phyloP scores from a whole-genome alignment of 1,140 invertebrate genomes.

The Lasaia peninsularis region DNA sequence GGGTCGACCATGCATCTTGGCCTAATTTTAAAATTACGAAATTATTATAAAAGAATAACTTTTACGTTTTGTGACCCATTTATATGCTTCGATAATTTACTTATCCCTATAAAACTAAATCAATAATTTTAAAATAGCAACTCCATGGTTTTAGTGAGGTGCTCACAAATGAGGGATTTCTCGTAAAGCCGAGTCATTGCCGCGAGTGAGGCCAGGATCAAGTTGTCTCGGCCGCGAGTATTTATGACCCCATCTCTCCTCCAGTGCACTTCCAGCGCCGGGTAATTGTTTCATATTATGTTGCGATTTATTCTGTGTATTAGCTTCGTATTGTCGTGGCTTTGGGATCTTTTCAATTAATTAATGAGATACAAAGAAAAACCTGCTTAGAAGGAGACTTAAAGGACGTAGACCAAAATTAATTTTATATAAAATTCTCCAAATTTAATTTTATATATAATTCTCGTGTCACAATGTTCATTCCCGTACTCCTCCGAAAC shows the following conservation, averaged over 20 bases:
- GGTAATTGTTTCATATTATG: conserved; percentile 34
- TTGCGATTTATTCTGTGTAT: conserved; percentile 23
- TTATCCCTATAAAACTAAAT: background rate
- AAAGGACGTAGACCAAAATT: too few relatives aligned
- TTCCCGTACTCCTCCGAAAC: too few relatives aligned
- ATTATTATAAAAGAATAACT: too few relatives aligned
- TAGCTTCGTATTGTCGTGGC: background rate
- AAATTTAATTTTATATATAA: too few relatives aligned
- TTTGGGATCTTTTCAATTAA: background rate
- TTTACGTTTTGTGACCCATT: too few relatives aligned
- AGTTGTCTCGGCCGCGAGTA: conserved; percentile 33
- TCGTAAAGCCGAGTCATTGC: conserved; percentile 39
- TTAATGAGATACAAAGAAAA: background rate
- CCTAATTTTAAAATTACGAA: too few relatives aligned
- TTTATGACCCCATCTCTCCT: conserved; percentile 29
- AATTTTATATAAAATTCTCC: too few relatives aligned
- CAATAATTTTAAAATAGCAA: background rate
- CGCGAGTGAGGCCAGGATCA: conserved; percentile 34
- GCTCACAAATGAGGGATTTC: conserved; percentile 43
- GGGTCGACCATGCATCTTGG: too few relatives aligned
- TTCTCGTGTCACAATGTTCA: too few relatives aligned
- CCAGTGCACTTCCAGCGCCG: too few relatives aligned
- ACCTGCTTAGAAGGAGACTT: too few relatives aligned
- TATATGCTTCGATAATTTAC: too few relatives aligned
- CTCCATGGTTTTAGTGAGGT: conserved; percentile 12